A percentile compares a stretch with the other conserved stretches of the same genome.
Evolutionary conservation across 1,140 invertebrate species (phyloP).

Genomic region (Drosophila trapezifrons): DNA sequence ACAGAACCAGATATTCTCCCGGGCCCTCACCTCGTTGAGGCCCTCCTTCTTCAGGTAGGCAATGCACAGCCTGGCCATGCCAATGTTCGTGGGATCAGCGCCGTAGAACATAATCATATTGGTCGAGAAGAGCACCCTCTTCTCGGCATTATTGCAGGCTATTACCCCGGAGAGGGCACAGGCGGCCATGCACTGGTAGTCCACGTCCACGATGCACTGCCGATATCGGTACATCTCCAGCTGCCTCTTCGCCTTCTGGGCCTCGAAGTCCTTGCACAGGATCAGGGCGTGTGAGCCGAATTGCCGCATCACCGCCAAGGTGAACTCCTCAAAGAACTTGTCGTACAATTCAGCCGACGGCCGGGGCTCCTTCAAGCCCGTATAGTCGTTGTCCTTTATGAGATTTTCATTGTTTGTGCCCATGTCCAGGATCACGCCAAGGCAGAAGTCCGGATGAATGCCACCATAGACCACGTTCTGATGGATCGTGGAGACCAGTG

Average conservation of each 20-base stretch:
- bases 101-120: slow-evolving; percentile 96
- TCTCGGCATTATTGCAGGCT: slow-evolving; percentile 90
- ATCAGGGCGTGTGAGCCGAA: slow-evolving; percentile 93
- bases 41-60: slow-evolving; percentile 95
- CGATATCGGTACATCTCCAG: slow-evolving; percentile 92
- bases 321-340: slow-evolving; percentile 94
- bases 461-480: slow-evolving; percentile 96
- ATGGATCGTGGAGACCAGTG: slow-evolving; percentile 95
- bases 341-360: slow-evolving; percentile 93
- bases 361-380: slow-evolving; percentile 93
- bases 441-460: slow-evolving; percentile 94
- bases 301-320: slow-evolving; percentile 87
- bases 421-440: slow-evolving; percentile 95
- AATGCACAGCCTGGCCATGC: slow-evolving; percentile 94
- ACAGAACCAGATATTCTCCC: slow-evolving; percentile 90
- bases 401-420: slow-evolving; percentile 95
- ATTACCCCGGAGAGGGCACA: slow-evolving; percentile 96
- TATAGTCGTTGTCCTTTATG: slow-evolving; percentile 95
- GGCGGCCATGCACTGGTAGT: slow-evolving; percentile 96
- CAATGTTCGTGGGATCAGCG: slow-evolving; percentile 94
- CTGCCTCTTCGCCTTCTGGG: slow-evolving; percentile 94
- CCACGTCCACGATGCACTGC: slow-evolving; percentile 98
- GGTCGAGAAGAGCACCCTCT: slow-evolving; percentile 90
- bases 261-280: slow-evolving; percentile 98
- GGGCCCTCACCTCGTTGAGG: slow-evolving; percentile 88